Evolutionary conservation across 2,113 vertebrate genomes (phyloP), one percentile per base, ranked within the genome.

Genomic region (Nansenia antarctica): DNA sequence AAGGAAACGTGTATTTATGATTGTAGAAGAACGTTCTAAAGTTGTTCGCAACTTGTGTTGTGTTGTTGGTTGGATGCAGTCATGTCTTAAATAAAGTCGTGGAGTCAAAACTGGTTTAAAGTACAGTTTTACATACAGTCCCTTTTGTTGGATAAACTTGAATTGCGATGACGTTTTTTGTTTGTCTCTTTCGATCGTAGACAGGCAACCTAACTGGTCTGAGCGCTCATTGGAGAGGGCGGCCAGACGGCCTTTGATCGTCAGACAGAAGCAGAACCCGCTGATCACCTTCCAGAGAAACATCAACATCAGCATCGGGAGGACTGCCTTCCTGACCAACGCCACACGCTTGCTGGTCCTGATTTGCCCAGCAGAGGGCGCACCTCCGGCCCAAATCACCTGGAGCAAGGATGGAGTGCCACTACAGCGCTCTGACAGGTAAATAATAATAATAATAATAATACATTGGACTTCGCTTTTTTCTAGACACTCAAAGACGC

Each of bases 401-500:
- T 98, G 96, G 96, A 95, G 85, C 73, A 97, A 95, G 89, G 91
- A 98, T 69, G 95, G 94, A 1, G 59, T 71, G 1, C 67, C 67
- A 11, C 63, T 97, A 52, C 91, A 85, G 45, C 78, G 76, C 6
- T 92, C 86, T 57, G 82, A 82, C 6, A 95, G 91, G 96, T 96
- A 89, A 90, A n/a, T n/a, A n/a, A n/a, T n/a, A n/a, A n/a, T n/a
- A n/a, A n/a, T n/a, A n/a, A n/a, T n/a, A n/a, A n/a, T n/a, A n/a
- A n/a, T n/a, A n/a, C n/a, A n/a, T n/a, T n/a, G n/a, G n/a, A n/a
- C n/a, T n/a, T n/a, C n/a, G n/a, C n/a, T n/a, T n/a, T n/a, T n/a
- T n/a, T n/a, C n/a, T n/a, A n/a, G n/a, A n/a, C n/a, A n/a, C n/a
- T n/a, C n/a, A n/a, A n/a, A n/a, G n/a, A n/a, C n/a, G n/a, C n/a